Conservation (phyloP, 2,113 vertebrate genomes). For the Mesoclemmys tuberculata region DNA sequence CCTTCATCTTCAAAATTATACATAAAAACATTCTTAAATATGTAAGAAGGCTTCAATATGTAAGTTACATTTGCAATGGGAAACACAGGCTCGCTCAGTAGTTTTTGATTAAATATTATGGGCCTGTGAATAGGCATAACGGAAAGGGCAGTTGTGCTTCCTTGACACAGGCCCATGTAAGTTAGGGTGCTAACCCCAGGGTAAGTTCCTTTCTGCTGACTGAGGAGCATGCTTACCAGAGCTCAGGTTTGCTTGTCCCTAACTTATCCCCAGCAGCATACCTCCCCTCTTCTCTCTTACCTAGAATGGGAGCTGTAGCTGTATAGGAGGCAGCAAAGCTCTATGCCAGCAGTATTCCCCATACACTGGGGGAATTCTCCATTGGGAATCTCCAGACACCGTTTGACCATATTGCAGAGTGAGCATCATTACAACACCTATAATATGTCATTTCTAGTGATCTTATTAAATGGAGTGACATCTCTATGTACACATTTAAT, state of each 20-base stretch:
- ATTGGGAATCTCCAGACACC: background rate
- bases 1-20: background rate
- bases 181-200: rapidly evolving
- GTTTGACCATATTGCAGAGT: background rate
- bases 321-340: background rate
- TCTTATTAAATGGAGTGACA: background rate
- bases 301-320: background rate
- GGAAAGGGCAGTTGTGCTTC: background rate
- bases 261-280: rapidly evolving
- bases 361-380: background rate
- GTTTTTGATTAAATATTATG: background rate
- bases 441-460: too few species aligned
- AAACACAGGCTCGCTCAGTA: background rate
- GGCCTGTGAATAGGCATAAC: rapidly evolving
- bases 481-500: background rate
- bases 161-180: background rate
- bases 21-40: background rate
- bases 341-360: background rate
- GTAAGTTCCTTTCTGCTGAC: background rate
- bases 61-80: background rate
- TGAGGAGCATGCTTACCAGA: background rate
- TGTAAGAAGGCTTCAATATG: background rate
- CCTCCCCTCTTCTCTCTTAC: background rate
- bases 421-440: background rate
- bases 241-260: background rate